These are phyloP conservation scores for Platynereis dumerilii DNA, from an alignment of 2,888 invertebrate species.

Conservation along the genomic window DNA sequence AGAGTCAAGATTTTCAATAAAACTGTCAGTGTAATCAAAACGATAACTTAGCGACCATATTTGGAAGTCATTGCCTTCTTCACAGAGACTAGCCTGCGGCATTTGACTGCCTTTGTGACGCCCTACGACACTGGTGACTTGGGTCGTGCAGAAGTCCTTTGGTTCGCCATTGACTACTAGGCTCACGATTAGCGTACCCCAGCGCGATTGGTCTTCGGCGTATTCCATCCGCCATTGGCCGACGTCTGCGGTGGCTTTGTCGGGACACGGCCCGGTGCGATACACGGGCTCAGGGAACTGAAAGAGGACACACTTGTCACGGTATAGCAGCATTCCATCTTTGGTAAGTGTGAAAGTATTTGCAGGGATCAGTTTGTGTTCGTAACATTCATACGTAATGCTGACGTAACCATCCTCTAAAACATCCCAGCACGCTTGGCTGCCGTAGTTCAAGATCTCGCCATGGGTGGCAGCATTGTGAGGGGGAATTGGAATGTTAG, in stretches of 20 bases:
- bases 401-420: constrained; percentile 28
- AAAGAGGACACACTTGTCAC: constrained; percentile 31
- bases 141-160: constrained; percentile 24
- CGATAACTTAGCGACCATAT: constrained; percentile 36
- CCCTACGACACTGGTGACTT: constrained; percentile 34
- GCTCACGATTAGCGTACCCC: constrained; percentile 25
- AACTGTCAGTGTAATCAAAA: constrained; percentile 27
- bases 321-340: constrained; percentile 28
- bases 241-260: constrained; percentile 1
- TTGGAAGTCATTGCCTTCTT: constrained; percentile 30
- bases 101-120: constrained; percentile 33
- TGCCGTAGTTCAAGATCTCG: constrained; percentile 29
- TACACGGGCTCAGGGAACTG: constrained; percentile 20
- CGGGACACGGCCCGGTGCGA: constrained; percentile 22
- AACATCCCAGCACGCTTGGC: constrained; percentile 30
- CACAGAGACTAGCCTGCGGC: constrained; percentile 35
- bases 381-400: constrained; percentile 29
- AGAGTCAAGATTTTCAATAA: not conserved
- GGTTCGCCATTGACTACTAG: not conserved
- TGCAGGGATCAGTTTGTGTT: constrained; percentile 30
- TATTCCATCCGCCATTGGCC: constrained; percentile 23
- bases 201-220: constrained; percentile 11
- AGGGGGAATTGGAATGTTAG: constrained; percentile 72
- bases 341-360: constrained; percentile 32
- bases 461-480: constrained; percentile 24